Evolutionary conservation across 2,888 invertebrate genomes (phyloP), one percentile per base, ranked within the genome.

Genomic region (Thereva nobilitata): DNA sequence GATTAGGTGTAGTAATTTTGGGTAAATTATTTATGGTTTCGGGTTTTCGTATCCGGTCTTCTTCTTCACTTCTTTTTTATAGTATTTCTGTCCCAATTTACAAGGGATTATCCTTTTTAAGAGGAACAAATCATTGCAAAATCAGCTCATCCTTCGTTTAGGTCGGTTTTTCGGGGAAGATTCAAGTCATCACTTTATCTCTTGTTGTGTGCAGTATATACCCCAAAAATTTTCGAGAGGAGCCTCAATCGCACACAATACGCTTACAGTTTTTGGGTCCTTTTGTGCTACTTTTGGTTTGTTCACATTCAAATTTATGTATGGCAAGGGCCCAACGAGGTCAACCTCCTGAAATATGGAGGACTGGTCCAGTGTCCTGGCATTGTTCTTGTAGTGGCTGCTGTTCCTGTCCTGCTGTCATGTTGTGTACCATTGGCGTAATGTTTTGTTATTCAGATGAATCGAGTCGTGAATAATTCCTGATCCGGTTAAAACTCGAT

Each of bases 361-460:
- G 53, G 53, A 53, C 53, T 53, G 53, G 37, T 40, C 53, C 10
- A 40, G 38, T 38, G 10, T 49, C 6, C 12, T 12, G 6, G 49
- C 12, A 49, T n/a, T 53, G 53, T 53, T 53, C 53, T 53, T 53
- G 53, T 40, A 37, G n/a, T 53, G 53, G n/a, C 10, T 49, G n/a
- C 40, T 53, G 38, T 53, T 53, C 38, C 53, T 53, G 53, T 40
- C 10, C 53, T 38, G 37, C 53, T 38, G 53, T 23, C 23, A 23
- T 23, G 23, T 23, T 23, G 23, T 23, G 23, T n/a, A 53, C 53
- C 53, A 53, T 40, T 38, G 53, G 37, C 53, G 53, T 53, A 53
- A 53, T 53, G 53, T 53, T 53, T 53, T 53, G 53, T 53, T 53
- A 53, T 53, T 53, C 53, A 53, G 53, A 53, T 53, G 53, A 53